phyloP scores from a whole-genome alignment of 2,797 vertebrate species.

The Phrynocephalus vlangalii region DNA sequence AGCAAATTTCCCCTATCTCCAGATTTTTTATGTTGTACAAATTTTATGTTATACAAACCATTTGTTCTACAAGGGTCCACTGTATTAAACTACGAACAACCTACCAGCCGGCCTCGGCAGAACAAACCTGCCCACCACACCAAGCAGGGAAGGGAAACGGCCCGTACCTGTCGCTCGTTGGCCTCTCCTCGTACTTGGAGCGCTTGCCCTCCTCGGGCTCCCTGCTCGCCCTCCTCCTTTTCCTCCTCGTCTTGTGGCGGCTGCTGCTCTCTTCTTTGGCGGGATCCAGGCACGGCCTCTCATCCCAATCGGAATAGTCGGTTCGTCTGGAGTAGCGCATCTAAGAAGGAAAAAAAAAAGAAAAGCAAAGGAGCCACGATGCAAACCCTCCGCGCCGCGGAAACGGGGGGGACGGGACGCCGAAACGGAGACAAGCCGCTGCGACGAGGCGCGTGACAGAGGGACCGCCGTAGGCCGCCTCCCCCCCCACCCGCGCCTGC shows the following conservation, averaged over 20 bases:
- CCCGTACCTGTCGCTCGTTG: slow-evolving; percentile 80
- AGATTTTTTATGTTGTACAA: too few relatives aligned
- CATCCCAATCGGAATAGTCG: slow-evolving; percentile 75
- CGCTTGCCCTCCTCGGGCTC: slow-evolving; percentile 54
- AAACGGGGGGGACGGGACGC: too few relatives aligned
- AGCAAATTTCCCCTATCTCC: too few relatives aligned
- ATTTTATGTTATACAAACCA: too few relatives aligned
- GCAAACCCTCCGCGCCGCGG: too few relatives aligned
- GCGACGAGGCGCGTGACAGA: too few relatives aligned
- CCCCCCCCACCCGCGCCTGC: too few relatives aligned
- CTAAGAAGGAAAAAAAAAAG: slow-evolving; percentile 55
- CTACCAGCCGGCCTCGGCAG: neutral
- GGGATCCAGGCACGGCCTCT: slow-evolving; percentile 77
- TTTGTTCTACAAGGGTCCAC: too few relatives aligned
- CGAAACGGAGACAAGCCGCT: too few relatives aligned
- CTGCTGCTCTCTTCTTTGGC: slow-evolving; percentile 67
- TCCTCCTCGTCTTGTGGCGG: slow-evolving; percentile 75
- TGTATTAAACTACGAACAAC: too few relatives aligned
- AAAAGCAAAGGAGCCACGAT: too few relatives aligned
- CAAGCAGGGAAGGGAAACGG: fast-evolving
- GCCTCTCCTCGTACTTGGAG: slow-evolving; percentile 68
- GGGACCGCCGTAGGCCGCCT: too few relatives aligned
- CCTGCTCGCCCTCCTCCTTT: neutral
- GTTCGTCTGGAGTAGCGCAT: slow-evolving; percentile 81
- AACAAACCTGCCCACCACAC: neutral